These are phyloP conservation scores for Antheraea assamensis DNA, from an alignment of 2,888 invertebrate species.

Conservation along the genomic window DNA sequence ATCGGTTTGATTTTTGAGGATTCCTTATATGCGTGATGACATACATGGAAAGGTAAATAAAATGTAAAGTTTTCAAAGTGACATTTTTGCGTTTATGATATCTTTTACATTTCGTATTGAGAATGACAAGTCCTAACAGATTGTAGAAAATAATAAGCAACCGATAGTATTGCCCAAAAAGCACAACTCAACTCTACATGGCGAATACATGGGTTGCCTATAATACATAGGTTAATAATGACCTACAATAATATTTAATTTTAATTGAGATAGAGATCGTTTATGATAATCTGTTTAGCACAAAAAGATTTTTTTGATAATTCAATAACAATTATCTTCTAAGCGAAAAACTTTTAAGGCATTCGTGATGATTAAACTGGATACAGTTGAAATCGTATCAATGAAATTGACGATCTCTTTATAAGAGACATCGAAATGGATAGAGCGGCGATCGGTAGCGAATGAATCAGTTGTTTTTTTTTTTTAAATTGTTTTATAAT, in stretches of 20 bases:
- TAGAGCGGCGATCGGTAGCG: slow-evolving; percentile 67
- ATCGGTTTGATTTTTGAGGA: slow-evolving; percentile 50
- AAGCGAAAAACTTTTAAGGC: slow-evolving; percentile 5
- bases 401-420: slow-evolving; percentile 65
- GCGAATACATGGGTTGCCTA: too few species aligned
- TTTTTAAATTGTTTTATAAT: slow-evolving; percentile 70
- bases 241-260: background rate
- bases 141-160: slow-evolving; percentile 44
- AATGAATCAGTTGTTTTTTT: slow-evolving; percentile 56
- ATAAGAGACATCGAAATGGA: slow-evolving; percentile 61
- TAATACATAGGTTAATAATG: too few species aligned
- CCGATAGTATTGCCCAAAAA: background rate
- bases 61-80: background rate
- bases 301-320: background rate
- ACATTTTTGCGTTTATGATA: slow-evolving; percentile 28
- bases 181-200: too few species aligned
- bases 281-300: background rate
- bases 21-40: slow-evolving; percentile 34
- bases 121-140: slow-evolving; percentile 66
- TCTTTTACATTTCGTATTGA: slow-evolving; percentile 58
- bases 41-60: background rate
- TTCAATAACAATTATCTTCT: slow-evolving; percentile 15
- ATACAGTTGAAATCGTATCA: slow-evolving; percentile 60
- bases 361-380: slow-evolving; percentile 54
- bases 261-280: background rate